Percentiles rank a stretch among this genome's conserved stretches.
phyloP scores from a whole-genome alignment of 37 sponge, comb jelly and placozoan species.

The Halisarca cf. caerulea region DNA sequence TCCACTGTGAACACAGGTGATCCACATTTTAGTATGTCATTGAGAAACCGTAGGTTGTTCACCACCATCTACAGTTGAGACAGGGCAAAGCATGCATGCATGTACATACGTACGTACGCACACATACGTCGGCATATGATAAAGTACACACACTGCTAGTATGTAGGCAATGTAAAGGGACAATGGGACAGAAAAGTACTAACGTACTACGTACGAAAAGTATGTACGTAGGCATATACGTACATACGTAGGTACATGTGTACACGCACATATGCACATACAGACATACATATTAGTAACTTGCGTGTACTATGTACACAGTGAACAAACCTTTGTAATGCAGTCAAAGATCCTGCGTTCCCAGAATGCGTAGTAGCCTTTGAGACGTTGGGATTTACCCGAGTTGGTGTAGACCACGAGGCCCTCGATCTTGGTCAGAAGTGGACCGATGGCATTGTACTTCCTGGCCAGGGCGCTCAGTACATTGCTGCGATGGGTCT shows the following conservation, averaged over 20 bases:
- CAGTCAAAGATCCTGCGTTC: conserved; percentile 85
- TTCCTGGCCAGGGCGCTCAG: conserved; percentile 76
- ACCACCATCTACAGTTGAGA: conserved; percentile 71
- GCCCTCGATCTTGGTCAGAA: conserved; percentile 98
- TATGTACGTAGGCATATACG: too few species aligned
- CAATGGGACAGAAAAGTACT: too few species aligned
- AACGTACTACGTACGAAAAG: too few species aligned
- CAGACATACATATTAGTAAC: not conserved
- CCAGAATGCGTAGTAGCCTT: conserved; percentile 90
- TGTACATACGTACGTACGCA: conserved; percentile 3
- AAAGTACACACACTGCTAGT: not conserved
- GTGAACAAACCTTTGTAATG: conserved; percentile 57
- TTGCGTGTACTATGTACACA: not conserved
- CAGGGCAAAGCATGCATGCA: not conserved
- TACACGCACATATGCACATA: conserved; percentile 9
- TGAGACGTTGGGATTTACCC: conserved; percentile 80
- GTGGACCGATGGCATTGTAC: conserved; percentile 95
- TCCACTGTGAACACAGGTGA: conserved; percentile 87
- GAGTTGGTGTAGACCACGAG: conserved; percentile 92
- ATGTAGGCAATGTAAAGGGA: too few species aligned
- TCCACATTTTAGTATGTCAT: conserved; percentile 57
- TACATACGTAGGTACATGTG: too few species aligned
- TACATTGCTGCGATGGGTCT: conserved; percentile 53
- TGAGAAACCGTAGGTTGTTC: conserved; percentile 71
- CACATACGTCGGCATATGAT: not conserved